Evolutionary conservation across 1,140 invertebrate species (phyloP), one percentile per base, ranked within the genome.

Genomic region (Cepaea nemoralis): DNA sequence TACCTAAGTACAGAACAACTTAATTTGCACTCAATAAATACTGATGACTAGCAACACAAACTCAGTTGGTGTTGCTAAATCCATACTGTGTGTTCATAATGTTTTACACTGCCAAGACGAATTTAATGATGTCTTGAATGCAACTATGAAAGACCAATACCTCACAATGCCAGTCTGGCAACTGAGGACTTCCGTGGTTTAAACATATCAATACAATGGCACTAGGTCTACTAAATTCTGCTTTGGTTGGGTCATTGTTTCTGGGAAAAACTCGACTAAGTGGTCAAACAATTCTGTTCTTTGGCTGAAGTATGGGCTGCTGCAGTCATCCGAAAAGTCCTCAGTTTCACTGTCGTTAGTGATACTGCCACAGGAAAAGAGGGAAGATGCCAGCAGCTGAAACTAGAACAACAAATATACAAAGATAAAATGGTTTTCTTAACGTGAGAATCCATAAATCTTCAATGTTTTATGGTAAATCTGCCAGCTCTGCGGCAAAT

Each of bases 171-270:
- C 27, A 63, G 8, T 31, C 27, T 55, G 5, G 50, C 50, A 22
- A 24, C 50, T 55, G 50, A 55, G 6, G 19, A 55, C 50, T 22
- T 10, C n/a, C 33, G 59, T 31, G 2, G n/a, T 10, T n/a, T 31
- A 31, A 10, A 63, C 27, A 16, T n/a, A n/a, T 79, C 37, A 83
- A 37, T 40, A 73, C 10, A 89, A 79, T 0, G 88, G 89, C 69
- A 95, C 92, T 27, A 95, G 91, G 89, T 95, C 94, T 19, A 94
- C 93, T 0, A 95, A 91, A 88, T 94, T 94, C 37, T 92, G 92
- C 81, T 93, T 93, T 0, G 95, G 95, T 86, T 95, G 95, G 2
- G 94, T 94, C 92, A 95, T 94, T 19, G 93, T 91, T 79, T 94
- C 94, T 3, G 95, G 94, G 87, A 95, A 95, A 86, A 94, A 95